These are phyloP conservation scores for Stichopus chloronotus DNA, from an alignment of 35 echinoderm and acorn worm species.

Conservation along the genomic window DNA sequence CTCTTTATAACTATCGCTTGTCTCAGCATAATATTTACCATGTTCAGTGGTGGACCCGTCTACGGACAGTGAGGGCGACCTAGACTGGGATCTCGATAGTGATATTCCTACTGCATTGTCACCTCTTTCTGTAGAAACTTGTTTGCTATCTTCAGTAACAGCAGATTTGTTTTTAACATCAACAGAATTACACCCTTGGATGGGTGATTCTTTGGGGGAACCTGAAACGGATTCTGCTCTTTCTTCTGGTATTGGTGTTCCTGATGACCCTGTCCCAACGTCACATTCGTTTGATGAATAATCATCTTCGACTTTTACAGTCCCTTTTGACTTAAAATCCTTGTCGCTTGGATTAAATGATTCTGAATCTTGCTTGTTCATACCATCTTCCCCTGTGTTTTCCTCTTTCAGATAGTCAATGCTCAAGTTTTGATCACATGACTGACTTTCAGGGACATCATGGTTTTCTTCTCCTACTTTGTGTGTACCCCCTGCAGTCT, in stretches of 20 bases:
- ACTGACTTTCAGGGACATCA: not conserved
- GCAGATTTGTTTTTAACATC: not conserved
- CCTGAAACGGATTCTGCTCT: not conserved
- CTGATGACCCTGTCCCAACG: not conserved
- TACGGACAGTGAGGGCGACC: not conserved
- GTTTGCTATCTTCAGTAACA: not conserved
- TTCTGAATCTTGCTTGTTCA: too few relatives aligned
- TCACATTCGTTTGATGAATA: not conserved
- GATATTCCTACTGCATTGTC: not conserved
- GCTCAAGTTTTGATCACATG: too few relatives aligned
- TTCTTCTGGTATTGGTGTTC: not conserved
- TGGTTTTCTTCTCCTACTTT: not conserved
- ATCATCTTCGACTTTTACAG: too few relatives aligned
- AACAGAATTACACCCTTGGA: not conserved
- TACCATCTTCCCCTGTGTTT: too few relatives aligned
- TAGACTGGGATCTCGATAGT: not conserved
- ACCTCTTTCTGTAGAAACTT: not conserved
- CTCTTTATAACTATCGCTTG: not conserved
- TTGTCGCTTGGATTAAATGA: too few relatives aligned
- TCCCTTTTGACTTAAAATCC: too few relatives aligned
- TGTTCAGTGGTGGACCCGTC: not conserved
- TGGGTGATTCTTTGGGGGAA: not conserved
- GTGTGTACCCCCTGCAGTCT: not conserved
- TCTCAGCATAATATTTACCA: not conserved
- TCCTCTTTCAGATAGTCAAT: too few relatives aligned